phyloP scores from a whole-genome alignment of 2,888 invertebrate genomes.

The Athalia cordata region DNA sequence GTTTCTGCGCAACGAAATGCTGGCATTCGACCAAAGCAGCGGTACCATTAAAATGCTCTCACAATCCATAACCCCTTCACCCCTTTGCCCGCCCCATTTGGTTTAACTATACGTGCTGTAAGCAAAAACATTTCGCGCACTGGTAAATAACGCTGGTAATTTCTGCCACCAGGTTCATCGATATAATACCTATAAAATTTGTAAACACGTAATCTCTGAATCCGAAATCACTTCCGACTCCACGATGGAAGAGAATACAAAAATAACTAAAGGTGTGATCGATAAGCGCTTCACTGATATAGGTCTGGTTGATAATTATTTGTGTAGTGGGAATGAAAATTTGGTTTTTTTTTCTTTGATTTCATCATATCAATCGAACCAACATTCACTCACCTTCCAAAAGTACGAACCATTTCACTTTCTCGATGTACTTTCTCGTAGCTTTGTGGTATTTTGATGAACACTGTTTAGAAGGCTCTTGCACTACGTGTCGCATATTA shows the following conservation, averaged over 20 bases:
- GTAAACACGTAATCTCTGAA: not conserved
- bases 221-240: not conserved
- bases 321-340: not conserved
- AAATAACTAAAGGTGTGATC: not conserved
- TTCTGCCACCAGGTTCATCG: not conserved
- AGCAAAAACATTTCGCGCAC: constrained; percentile 19
- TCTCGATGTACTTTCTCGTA: not conserved
- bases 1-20: constrained; percentile 13
- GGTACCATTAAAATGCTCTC: not conserved
- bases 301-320: not conserved
- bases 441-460: constrained; percentile 4
- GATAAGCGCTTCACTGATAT: not conserved
- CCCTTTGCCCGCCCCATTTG: too few relatives aligned
- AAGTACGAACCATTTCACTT: constrained; percentile 39
- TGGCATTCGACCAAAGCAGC: constrained; percentile 26
- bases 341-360: not conserved
- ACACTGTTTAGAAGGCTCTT: not conserved
- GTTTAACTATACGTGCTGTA: not conserved
- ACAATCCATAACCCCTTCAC: too few relatives aligned
- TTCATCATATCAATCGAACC: not conserved
- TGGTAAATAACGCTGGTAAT: not conserved
- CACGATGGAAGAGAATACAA: not conserved
- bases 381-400: constrained; percentile 34
- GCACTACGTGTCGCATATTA: not conserved
- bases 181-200: not conserved